Evolutionary conservation across 2,797 vertebrate species (phyloP), one percentile per base, ranked within the genome.

Genomic region (Anguilla obscura): DNA sequence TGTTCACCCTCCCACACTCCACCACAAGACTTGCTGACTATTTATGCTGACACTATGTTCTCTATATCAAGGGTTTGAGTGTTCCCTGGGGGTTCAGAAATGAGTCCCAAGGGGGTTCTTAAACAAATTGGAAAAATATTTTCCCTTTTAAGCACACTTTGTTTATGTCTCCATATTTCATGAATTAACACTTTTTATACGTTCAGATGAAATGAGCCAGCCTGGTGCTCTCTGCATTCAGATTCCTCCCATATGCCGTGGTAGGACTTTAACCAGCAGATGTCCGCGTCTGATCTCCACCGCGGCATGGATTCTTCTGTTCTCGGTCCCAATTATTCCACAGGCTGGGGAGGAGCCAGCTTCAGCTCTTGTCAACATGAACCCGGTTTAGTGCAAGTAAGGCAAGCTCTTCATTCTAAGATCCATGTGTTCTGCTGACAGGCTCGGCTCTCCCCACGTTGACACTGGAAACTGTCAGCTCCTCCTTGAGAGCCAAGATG

Each of bases 221-320:
- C 88, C 88, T 66, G 86, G 79, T 27, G 69, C 48, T 79, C 84
- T 74, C 87, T 74, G 71, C 54, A 79, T 84, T 80, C 50, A 88
- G 80, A 90, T 88, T 89, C 60, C 88, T 79, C 80, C 45, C 87
- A 48, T 87, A 88, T 86, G 80, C 76, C 76, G 87, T 89, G 87
- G 86, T 90, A 90, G 88, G 71, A 87, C 86, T 79, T 48, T 85
- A 56, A 82, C 80, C n/a, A 84, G 69, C 24, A 74, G 52, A 54
- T 84, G 12, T 66, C 16, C 33, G 21, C 4, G 33, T 76, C 48
- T 3, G 18, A n/a, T 30, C 54, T 58, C 24, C 18, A 71, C 48
- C 1, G 4, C 27, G 12, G 83, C 30, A 36, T 2, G 36, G 30
- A 45, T 40, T 36, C 69, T 54, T 71, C 69, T 58, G 40, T 87